These are phyloP conservation scores for Erethizon dorsatum DNA, from an alignment of 2,797 vertebrate species.

Conservation along the genomic window DNA sequence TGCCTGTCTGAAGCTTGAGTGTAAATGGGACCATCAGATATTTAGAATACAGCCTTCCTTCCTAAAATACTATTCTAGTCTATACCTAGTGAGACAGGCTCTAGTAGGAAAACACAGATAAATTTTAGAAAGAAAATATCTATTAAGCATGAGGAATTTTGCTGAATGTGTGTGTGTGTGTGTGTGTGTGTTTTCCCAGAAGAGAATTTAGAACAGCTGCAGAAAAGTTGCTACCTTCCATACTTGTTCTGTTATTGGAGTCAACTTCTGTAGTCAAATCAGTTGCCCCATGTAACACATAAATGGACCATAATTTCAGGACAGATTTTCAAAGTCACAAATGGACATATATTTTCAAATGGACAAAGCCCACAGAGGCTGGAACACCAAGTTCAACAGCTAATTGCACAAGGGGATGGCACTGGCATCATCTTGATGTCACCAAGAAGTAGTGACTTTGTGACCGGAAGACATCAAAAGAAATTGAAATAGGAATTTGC, in stretches of 20 bases:
- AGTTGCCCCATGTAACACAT: background rate
- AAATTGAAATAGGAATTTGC: background rate
- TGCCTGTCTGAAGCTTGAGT: background rate
- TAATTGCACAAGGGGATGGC: background rate
- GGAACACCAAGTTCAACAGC: accelerated
- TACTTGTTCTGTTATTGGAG: background rate
- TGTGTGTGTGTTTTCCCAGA: background rate
- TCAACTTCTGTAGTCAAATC: background rate
- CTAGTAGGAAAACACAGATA: background rate
- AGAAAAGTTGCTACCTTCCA: background rate
- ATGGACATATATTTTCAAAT: no score
- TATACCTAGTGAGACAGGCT: background rate
- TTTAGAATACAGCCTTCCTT: background rate
- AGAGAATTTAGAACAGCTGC: background rate
- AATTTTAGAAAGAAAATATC: background rate
- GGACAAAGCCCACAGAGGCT: background rate
- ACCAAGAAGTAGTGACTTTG: background rate
- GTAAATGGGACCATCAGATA: background rate
- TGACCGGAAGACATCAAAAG: background rate
- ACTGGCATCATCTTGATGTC: background rate
- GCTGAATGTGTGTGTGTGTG: no score
- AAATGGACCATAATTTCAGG: background rate
- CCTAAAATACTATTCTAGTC: background rate
- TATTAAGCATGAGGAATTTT: background rate
- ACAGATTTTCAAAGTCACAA: background rate